These are phyloP conservation scores for Leptopilina myrica DNA, from an alignment of 2,888 invertebrate genomes.

Conservation along the genomic window DNA sequence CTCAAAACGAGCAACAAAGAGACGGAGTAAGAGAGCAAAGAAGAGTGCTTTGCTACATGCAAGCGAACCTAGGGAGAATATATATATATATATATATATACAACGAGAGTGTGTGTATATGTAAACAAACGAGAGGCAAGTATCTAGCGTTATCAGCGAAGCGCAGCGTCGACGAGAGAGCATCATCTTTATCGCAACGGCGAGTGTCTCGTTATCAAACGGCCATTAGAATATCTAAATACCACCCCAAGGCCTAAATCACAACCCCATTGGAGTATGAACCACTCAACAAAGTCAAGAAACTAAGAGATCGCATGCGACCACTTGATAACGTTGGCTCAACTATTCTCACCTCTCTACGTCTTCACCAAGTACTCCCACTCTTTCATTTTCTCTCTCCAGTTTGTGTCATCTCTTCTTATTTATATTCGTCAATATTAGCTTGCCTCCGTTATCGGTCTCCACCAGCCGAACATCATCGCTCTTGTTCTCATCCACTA, in stretches of 20 bases:
- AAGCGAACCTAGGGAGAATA: conserved; percentile 32
- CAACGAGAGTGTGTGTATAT: no score
- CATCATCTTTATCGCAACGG: conserved; percentile 74
- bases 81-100: no score
- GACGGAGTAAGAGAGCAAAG: not conserved
- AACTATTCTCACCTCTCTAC: conserved; percentile 44
- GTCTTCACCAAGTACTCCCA: not conserved
- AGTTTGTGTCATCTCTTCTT: conserved; percentile 48
- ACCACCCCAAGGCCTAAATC: conserved; percentile 71
- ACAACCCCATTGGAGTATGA: conserved; percentile 53
- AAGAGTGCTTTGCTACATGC: conserved; percentile 27
- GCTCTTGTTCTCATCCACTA: conserved; percentile 41
- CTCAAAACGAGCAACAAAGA: not conserved
- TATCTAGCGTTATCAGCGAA: conserved; percentile 71
- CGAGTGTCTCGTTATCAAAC: conserved; percentile 75
- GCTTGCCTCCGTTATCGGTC: conserved; percentile 58
- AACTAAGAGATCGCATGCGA: conserved; percentile 57
- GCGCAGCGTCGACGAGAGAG: conserved; percentile 71
- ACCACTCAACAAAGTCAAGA: conserved; percentile 40
- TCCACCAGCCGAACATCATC: conserved; percentile 58
- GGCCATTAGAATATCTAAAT: conserved; percentile 78
- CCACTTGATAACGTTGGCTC: conserved; percentile 62
- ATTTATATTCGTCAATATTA: conserved; percentile 66
- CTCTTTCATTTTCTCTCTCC: conserved; percentile 12
- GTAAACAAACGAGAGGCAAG: conserved; percentile 66